Evolutionary conservation across 2,113 vertebrate genomes (phyloP), one percentile per base, ranked within the genome.

Genomic region (Australoheros scitulus): DNA sequence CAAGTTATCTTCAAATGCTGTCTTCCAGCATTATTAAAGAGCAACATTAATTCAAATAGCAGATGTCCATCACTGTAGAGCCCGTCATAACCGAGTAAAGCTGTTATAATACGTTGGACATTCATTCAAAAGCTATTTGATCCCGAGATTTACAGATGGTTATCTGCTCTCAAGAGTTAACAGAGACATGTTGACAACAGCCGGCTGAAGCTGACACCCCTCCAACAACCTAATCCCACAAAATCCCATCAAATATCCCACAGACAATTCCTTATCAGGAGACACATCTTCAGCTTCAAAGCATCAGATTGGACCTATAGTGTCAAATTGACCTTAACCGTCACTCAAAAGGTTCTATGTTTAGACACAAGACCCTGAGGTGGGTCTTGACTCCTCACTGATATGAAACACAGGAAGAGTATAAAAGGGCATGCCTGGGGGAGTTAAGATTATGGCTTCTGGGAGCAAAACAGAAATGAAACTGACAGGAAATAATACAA

Each of bases 401-500:
- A 90, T 83, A 72, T 80, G 78, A 77, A 86, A 15, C 52, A 60
- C 84, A 89, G 88, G 90, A 88, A 92, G 50, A 81, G 82, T 65
- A 68, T 59, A 83, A 81, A 77, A 82, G 43, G 56, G 9, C 32
- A 79, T 64, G 61, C 15, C 74, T 2, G 10, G 55, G 57, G 57
- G 59, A 70, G 20, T 74, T 74, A 29, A 56, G 80, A 90, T 76
- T 91, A 86, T 80, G 60, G 60, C 65, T 7, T 58, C 32, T 59
- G 60, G 77, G 65, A 85, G 61, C 70, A 83, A 80, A 85, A 76
- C 76, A 89, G 74, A 79, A 89, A 81, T 79, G 11, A 74, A 76
- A 75, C 34, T 57, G 61, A 85, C 82, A 90, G 87, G 87, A 92
- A 91, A 86, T 85, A 81, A 80, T 72, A 60, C 32, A 57, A 84